Percentiles rank a stretch among this genome's conserved stretches.
phyloP scores from a whole-genome alignment of 1,140 invertebrate species.

The Sarcophaga peregrina region DNA sequence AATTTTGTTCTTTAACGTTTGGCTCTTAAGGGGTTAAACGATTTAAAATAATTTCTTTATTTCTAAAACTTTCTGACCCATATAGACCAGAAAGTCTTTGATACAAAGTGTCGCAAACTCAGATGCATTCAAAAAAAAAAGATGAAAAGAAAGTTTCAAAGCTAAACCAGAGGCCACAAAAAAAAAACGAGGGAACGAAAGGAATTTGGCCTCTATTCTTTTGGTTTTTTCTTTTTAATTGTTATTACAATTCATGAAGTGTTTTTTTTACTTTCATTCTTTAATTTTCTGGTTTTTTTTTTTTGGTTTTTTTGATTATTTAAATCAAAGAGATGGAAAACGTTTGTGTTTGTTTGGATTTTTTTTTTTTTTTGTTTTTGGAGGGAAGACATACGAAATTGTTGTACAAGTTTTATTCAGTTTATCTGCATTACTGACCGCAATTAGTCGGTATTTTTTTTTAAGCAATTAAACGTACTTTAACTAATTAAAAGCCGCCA shows the following conservation, averaged over 20 bases:
- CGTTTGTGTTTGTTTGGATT: not conserved
- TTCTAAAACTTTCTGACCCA: too few relatives aligned
- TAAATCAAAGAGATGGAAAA: not conserved
- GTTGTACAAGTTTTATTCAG: too few relatives aligned
- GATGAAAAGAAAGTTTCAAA: not conserved
- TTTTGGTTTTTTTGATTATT: too few relatives aligned
- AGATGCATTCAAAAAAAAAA: not conserved
- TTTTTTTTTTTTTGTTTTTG: too few relatives aligned
- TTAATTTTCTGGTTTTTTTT: too few relatives aligned
- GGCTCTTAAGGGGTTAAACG: too few relatives aligned
- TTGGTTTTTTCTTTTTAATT: not conserved
- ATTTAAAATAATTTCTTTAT: too few relatives aligned
- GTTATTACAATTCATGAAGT: not conserved
- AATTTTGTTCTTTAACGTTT: too few relatives aligned
- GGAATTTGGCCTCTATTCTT: not conserved
- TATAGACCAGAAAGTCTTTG: not conserved
- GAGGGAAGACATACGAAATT: too few relatives aligned
- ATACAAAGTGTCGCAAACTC: not conserved
- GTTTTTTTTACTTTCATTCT: too few relatives aligned
- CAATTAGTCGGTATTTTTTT: conserved; percentile 34
- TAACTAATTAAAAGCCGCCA: conserved; percentile 41
- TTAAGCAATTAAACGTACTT: conserved; percentile 34
- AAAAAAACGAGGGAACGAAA: not conserved
- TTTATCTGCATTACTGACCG: conserved; percentile 38
- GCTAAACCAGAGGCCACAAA: not conserved